Evolutionary conservation across 2,888 invertebrate genomes (phyloP).

Genomic region (Eucriotettix oculatus): DNA sequence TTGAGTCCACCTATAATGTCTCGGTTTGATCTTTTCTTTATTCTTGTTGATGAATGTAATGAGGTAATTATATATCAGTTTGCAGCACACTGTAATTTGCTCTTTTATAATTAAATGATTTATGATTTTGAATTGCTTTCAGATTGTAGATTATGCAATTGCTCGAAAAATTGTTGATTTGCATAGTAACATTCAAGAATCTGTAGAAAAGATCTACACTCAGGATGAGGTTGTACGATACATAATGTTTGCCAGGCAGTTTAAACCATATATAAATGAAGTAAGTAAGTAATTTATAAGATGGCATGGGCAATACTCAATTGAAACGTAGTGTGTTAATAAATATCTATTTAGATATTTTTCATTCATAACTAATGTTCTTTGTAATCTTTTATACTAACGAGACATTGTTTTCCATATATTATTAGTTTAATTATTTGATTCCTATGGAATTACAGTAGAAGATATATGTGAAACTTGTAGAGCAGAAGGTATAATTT

Average conservation of each 20-base stretch:
- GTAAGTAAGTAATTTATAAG: slow-evolving; percentile 37
- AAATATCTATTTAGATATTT: no score
- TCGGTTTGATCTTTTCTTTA: slow-evolving; percentile 95
- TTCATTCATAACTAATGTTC: no score
- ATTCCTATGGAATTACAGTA: no score
- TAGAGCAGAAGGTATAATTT: no score
- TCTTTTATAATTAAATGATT: neutral
- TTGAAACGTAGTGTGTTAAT: no score
- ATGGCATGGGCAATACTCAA: no score
- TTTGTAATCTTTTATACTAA: no score
- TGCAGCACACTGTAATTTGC: neutral
- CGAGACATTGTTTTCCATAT: no score
- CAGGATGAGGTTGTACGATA: slow-evolving; percentile 85
- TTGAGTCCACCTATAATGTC: slow-evolving; percentile 97
- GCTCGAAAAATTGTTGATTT: slow-evolving; percentile 90
- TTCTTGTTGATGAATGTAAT: slow-evolving; percentile 91
- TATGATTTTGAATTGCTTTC: slow-evolving; percentile 17
- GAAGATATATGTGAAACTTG: no score
- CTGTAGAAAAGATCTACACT: slow-evolving; percentile 63
- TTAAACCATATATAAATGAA: slow-evolving; percentile 74
- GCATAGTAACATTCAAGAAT: slow-evolving; percentile 70
- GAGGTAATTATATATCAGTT: slow-evolving; percentile 33
- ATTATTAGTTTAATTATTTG: no score
- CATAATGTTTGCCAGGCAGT: slow-evolving; percentile 90
- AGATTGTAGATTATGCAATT: slow-evolving; percentile 89